Evolutionary conservation across 2,888 invertebrate genomes (phyloP), one percentile per base, ranked within the genome.

Genomic region (Autographa pulchrina): DNA sequence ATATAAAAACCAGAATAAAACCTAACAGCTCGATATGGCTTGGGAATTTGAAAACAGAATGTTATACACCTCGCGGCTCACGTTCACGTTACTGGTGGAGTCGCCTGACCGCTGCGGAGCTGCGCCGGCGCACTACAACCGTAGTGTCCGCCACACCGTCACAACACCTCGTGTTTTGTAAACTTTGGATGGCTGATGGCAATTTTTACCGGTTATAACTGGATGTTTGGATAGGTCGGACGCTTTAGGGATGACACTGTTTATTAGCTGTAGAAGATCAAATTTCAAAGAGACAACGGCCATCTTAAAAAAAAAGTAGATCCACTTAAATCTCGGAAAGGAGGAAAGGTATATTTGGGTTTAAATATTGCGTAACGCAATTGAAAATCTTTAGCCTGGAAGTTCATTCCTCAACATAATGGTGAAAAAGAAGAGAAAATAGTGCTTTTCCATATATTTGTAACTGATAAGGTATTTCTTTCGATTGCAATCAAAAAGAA

Each of bases 151-250:
- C 66, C 65, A 64, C 78, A 74, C 71, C 38, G 72, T 77, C 78
- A 88, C 81, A 83, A 87, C 72, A 87, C 82, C 87, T 89, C 82
- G 78, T 92, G 85, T 92, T 92, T 89, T 89, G 86, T 89, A 92
- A 92, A 92, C 90, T 83, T 74, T 73, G 43, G 73, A 70, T 76
- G 74, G 74, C 75, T 74, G 68, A 67, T 80, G 68, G 78, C 81
- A 81, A 85, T 80, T 82, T 63, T 52, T 80, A 85, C 90, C 76
- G 81, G 88, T 84, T 86, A 64, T 52, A 76, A 82, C 86, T 65
- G 81, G 88, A 54, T 86, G 11, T 82, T 81, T 41, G 60, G 77
- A 76, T 77, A 84, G 83, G 81, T 84, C 80, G 70, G 32, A 69
- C 25, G 59, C 35, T 7, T 59, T 69, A 89, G 83, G 90, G 90